Percentiles rank a stretch among this genome's conserved stretches.
These are phyloP conservation scores for Battus philenor DNA, from an alignment of 1,140 invertebrate genomes.

Conservation along the genomic window DNA sequence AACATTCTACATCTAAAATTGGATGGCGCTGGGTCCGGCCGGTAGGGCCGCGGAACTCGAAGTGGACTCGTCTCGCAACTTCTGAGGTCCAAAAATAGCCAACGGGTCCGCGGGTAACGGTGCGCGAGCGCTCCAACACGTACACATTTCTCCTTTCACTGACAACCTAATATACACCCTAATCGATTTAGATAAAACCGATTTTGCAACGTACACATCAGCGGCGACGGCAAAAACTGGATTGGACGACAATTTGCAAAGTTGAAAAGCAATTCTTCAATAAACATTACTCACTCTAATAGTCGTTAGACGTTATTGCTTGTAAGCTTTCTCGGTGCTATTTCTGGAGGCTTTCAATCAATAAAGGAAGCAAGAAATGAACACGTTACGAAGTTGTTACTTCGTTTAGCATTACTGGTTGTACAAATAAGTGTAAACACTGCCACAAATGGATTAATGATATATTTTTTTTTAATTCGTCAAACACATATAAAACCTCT, in stretches of 20 bases:
- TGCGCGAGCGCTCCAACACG: conserved; percentile 42
- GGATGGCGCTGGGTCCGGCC: conserved; percentile 27
- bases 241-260: conserved; percentile 13
- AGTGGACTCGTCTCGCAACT: conserved; percentile 34
- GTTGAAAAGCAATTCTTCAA: conserved; percentile 17
- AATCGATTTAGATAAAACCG: conserved; percentile 15
- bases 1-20: conserved; percentile 44
- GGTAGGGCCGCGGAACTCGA: conserved; percentile 32
- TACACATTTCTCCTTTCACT: conserved; percentile 58
- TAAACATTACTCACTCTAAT: conserved; percentile 14
- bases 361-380: conserved; percentile 3
- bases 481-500: no score
- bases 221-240: conserved; percentile 1
- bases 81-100: conserved; percentile 56
- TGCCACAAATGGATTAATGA: no score
- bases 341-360: conserved; percentile 9
- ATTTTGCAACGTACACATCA: conserved; percentile 8
- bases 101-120: conserved; percentile 38
- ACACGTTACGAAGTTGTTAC: neutral
- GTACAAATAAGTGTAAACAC: no score
- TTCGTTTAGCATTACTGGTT: no score
- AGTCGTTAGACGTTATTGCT: conserved; percentile 11
- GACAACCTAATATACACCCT: conserved; percentile 30
- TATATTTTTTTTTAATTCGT: no score
- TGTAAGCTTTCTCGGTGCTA: conserved; percentile 14